Evolutionary conservation across 2,888 invertebrate genomes (phyloP), one percentile per base, ranked within the genome.

Genomic region (Calliopum simillimum): DNA sequence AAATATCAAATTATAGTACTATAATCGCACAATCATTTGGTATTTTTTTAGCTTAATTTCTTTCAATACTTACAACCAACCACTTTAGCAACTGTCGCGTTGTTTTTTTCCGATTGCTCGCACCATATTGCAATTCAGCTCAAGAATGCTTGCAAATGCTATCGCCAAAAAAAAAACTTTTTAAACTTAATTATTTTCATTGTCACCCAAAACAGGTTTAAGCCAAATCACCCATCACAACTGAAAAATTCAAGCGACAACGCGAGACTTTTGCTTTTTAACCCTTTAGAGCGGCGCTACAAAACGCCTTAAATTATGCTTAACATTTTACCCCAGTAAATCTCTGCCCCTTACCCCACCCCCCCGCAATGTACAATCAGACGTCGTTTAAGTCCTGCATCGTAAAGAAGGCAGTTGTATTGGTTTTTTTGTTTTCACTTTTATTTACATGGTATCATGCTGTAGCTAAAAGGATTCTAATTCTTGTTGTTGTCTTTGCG

Each of bases 21-120:
- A n/a, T n/a, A n/a, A n/a, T n/a, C n/a, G n/a, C n/a, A 79, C 78
- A 81, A 80, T 79, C 78, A 79, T 79, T 59, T 58, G 58, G n/a
- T 41, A n/a, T 14, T 56, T 44, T 63, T 63, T 46, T 14, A 21
- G 41, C 23, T 66, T 53, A 21, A 21, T 46, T 67, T 44, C 62
- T n/a, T 59, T 43, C 19, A 16, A 14, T 33, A 19, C 11, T 23
- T 25, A n/a, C 33, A 33, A 33, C n/a, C 33, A 33, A 33, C 33
- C 33, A 33, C 41, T 58, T 41, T 33, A n/a, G n/a, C n/a, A n/a
- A n/a, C 1, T 58, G n/a, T 4, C 5, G 16, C 43, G 19, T 33
- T 16, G 41, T 43, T 33, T 19, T 41, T 41, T 41, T 43, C 4
- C 59, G 8, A 33, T 43, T 43, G 33, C n/a, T n/a, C 58, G 58